Conservation (phyloP, 1,140 invertebrate species). For the Galendromus occidentalis region DNA sequence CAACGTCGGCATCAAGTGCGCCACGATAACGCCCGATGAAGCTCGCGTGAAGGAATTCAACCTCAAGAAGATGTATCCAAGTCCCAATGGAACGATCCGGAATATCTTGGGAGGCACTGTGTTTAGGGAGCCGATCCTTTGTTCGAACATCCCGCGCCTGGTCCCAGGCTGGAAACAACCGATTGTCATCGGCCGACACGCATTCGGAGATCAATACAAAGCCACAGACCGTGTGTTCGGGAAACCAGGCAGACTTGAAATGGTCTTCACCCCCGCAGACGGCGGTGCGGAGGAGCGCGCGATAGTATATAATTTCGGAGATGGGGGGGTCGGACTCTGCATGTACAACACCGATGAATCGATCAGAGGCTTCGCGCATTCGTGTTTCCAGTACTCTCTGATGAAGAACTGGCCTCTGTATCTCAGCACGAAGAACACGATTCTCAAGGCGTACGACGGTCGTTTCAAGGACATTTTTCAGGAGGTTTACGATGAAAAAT, state of each 20-base stretch:
- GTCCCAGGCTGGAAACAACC: slow-evolving; percentile 66
- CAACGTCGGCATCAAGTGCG: slow-evolving; percentile 79
- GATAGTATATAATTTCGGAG: slow-evolving; percentile 49
- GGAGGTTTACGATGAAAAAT: slow-evolving; percentile 62
- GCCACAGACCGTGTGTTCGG: slow-evolving; percentile 56
- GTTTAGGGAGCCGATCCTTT: slow-evolving; percentile 72
- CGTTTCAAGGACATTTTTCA: slow-evolving; percentile 84
- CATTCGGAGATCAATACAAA: slow-evolving; percentile 77
- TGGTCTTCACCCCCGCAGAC: slow-evolving; percentile 40
- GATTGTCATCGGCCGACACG: slow-evolving; percentile 64
- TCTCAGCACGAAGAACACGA: slow-evolving; percentile 76
- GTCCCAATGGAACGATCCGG: slow-evolving; percentile 71
- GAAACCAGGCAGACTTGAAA: slow-evolving; percentile 46
- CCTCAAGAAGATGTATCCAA: slow-evolving; percentile 78
- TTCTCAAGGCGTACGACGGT: slow-evolving; percentile 70
- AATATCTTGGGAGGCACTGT: slow-evolving; percentile 77
- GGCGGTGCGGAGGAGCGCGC: slow-evolving; percentile 35
- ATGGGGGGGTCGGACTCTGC: slow-evolving; percentile 47
- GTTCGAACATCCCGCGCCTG: slow-evolving; percentile 62
- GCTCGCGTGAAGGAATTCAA: slow-evolving; percentile 72
- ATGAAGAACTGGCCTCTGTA: slow-evolving; percentile 61
- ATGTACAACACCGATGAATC: slow-evolving; percentile 82
- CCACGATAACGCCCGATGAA: slow-evolving; percentile 75
- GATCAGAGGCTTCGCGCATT: slow-evolving; percentile 58
- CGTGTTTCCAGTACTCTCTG: slow-evolving; percentile 59